A percentile compares a stretch with the other conserved stretches of the same genome.
These are phyloP conservation scores for Myodes glareolus DNA, from an alignment of 2,113 vertebrate genomes.

Conservation along the genomic window DNA sequence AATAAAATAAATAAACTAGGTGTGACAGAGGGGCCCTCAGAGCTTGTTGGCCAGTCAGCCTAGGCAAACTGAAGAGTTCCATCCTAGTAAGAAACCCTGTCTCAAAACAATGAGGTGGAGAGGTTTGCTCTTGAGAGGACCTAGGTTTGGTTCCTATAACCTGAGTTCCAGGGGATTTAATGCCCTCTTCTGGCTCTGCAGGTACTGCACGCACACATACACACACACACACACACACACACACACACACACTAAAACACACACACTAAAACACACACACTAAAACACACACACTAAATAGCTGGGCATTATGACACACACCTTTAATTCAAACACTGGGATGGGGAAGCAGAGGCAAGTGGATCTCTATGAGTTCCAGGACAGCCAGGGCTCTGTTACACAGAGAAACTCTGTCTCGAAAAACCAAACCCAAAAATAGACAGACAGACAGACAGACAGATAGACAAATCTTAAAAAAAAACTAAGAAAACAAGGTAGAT, in stretches of 20 bases:
- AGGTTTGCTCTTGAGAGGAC: not conserved
- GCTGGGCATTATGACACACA: not conserved
- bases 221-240: not conserved
- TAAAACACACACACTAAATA: not conserved
- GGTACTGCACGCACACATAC: not conserved
- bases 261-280: not conserved
- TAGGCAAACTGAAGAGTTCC: not conserved
- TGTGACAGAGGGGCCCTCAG: not conserved
- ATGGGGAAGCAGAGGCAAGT: not conserved
- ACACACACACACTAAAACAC: not conserved
- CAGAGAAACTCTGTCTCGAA: not conserved
- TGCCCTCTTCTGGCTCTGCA: not conserved
- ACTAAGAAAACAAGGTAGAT: not conserved
- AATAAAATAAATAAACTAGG: not conserved
- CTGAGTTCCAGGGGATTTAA: not conserved
- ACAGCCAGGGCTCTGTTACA: not conserved
- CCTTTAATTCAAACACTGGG: not conserved
- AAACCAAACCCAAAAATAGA: not conserved
- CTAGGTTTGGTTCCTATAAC: not conserved
- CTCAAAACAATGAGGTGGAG: not conserved
- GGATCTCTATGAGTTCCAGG: not conserved
- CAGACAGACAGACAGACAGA: not conserved
- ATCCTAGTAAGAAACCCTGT: not conserved
- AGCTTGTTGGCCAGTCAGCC: not conserved
- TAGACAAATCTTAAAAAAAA: not conserved